phyloP scores from a whole-genome alignment of 2,888 invertebrate genomes.

The Aelia acuminata region DNA sequence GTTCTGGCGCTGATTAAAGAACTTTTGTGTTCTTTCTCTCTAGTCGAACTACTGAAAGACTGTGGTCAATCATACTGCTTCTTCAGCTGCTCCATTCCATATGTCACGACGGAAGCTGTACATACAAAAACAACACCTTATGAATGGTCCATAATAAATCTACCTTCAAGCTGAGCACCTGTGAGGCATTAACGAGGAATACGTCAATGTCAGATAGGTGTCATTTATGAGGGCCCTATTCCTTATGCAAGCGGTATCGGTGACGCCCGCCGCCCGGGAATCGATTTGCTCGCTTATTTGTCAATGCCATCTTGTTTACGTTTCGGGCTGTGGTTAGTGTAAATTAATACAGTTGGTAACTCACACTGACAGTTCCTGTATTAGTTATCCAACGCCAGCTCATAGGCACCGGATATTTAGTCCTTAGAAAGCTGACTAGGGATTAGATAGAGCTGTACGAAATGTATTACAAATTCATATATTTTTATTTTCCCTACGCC shows the following conservation, averaged over 20 bases:
- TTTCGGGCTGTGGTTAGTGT: background rate
- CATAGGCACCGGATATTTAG: background rate
- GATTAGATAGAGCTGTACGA: background rate
- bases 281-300: constrained; percentile 27
- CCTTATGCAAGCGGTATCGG: constrained; percentile 2
- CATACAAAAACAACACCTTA: background rate
- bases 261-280: constrained; percentile 7
- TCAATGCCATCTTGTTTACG: constrained; percentile 43
- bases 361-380: background rate
- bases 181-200: constrained; percentile 9
- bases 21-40: background rate
- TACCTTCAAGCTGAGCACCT: background rate
- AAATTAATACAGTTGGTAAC: constrained; percentile 31
- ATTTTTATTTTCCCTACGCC: no score
- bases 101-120: constrained; percentile 1
- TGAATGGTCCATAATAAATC: background rate
- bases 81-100: background rate
- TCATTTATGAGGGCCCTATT: background rate
- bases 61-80: background rate
- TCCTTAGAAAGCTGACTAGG: background rate
- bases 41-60: background rate
- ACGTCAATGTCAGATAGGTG: background rate
- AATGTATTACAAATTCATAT: background rate
- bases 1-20: no score
- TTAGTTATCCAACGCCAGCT: background rate